Evolutionary conservation across 53 echinoderm and acorn worm genomes (phyloP), one percentile per base, ranked within the genome.

Genomic region (Astropecten irregularis): DNA sequence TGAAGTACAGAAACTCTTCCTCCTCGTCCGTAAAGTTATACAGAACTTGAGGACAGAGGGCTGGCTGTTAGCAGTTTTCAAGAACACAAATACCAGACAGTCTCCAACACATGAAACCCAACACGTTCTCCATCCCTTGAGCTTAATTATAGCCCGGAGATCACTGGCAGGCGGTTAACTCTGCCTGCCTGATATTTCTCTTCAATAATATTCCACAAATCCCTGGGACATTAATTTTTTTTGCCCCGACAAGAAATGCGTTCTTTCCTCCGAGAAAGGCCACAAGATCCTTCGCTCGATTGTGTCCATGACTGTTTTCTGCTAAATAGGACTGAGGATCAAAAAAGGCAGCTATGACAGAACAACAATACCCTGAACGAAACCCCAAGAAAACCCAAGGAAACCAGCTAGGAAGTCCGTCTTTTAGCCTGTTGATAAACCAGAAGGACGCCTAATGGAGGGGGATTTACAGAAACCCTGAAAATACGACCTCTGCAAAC

Each of bases 21-120:
- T n/a, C n/a, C n/a, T n/a, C n/a, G n/a, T n/a, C n/a, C n/a, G n/a
- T n/a, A n/a, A n/a, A n/a, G n/a, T n/a, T n/a, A n/a, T n/a, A n/a
- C n/a, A n/a, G n/a, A n/a, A n/a, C n/a, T n/a, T n/a, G n/a, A n/a
- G n/a, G n/a, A n/a, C n/a, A n/a, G 42, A 8, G 42, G 42, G 42
- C 11, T 11, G 6, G 6, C 42, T 42, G 11, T 42, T 6, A 8
- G 42, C 42, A 42, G 42, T 42, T 42, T 42, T 6, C 6, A 6
- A 6, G 11, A 42, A 11, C 42, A 6, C 42, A 42, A 8, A 6
- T 42, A 6, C 42, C 6, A 11, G 47, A 46, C 28, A 29, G 79
- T 79, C 79, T 79, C 61, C 79, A 42, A 79, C n/a, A 71, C 39
- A 59, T 61, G 79, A 79, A 79, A 79, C 79, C 62, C 16, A 77